A percentile compares a stretch with the other conserved stretches of the same genome.
Conservation (phyloP, 2,797 vertebrate species). For the Synanceia verrucosa region DNA sequence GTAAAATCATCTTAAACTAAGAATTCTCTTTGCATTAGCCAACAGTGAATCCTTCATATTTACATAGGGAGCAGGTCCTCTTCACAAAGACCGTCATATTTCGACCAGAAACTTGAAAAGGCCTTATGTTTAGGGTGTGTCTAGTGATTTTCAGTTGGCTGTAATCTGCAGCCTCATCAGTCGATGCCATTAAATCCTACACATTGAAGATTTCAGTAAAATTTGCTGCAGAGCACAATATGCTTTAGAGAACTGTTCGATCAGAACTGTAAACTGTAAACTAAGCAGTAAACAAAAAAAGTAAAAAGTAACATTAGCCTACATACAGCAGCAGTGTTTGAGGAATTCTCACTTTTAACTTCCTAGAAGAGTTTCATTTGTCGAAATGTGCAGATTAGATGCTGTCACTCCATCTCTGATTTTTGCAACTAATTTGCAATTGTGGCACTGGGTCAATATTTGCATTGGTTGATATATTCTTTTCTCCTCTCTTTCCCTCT, state of each 20-base stretch:
- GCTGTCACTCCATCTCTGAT: constrained; percentile 53
- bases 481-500: constrained; percentile 57
- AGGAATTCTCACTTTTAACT: constrained; percentile 18
- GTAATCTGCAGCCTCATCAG: background rate
- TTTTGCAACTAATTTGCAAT: constrained; percentile 68
- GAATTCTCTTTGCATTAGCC: background rate
- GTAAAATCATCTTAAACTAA: background rate
- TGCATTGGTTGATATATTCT: constrained; percentile 73
- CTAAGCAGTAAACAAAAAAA: background rate
- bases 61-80: background rate
- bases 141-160: background rate
- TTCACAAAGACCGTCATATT: background rate
- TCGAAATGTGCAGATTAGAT: constrained; percentile 61
- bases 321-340: constrained; percentile 15
- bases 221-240: background rate
- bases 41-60: background rate
- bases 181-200: background rate
- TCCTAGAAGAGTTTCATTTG: constrained; percentile 15
- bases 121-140: too few species aligned
- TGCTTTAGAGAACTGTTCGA: background rate
- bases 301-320: too few species aligned
- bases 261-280: constrained; percentile 4
- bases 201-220: background rate
- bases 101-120: too few species aligned
- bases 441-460: constrained; percentile 75